Evolutionary conservation across 2,113 vertebrate genomes (phyloP), one percentile per base, ranked within the genome.

Genomic region (Eclectus roratus): DNA sequence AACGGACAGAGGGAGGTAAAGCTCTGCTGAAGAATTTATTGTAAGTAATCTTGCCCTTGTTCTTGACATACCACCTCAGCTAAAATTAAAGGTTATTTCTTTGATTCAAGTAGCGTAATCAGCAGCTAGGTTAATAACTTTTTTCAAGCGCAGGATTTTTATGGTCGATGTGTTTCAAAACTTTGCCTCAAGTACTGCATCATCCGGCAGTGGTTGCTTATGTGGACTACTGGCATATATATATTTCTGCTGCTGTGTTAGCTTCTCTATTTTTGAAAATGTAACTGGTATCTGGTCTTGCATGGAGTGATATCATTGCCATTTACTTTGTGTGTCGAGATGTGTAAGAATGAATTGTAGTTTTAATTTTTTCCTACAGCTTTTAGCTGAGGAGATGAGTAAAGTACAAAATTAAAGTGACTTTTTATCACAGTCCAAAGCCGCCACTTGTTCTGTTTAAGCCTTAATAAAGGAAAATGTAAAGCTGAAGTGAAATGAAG

Each of bases 381-480:
- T 94, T 91, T 60, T 86, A 73, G 65, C 55, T 31, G 39, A 80
- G 31, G 52, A 87, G 46, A 56, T 71, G 6, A 71, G 60, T 87
- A 25, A 86, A 68, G 50, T 78, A 71, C 23, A 56, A 52, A 91
- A 83, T 53, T 83, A 41, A 73, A 37, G n/a, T 85, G 65, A 90
- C 56, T 70, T 96, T 77, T 80, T 24, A 73, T 83, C 5, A 18
- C 77, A 91, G 56, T 70, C 37, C 7, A 19, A 81, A 85, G 55
- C 74, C 87, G 18, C 27, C 0, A 3, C 58, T 91, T 81, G 33
- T 78, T 88, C 53, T 35, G 3, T 93, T 90, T 44, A 74, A 85
- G 27, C 70, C 25, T 60, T 80, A 88, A 91, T 80, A 58, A 72
- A 85, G 91, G 85, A 91, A 88, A 96, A 63, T 71, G 76, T 86